Conservation (phyloP, 2,888 invertebrate species). For the Stramonita haemastoma region DNA sequence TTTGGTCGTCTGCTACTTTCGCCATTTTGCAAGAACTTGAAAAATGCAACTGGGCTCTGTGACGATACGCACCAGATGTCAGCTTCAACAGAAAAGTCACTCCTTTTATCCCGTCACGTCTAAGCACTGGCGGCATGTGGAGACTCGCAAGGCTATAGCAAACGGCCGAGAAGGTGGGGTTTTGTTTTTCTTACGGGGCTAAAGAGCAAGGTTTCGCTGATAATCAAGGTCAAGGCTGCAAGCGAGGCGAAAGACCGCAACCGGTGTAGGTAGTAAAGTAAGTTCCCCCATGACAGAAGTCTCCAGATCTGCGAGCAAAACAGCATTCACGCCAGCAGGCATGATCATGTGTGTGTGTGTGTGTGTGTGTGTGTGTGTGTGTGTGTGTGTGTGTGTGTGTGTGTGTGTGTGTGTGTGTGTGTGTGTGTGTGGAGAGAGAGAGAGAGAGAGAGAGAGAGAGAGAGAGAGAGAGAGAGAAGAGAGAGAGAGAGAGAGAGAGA, state of each 20-base stretch:
- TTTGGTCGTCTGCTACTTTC: slow-evolving; percentile 41
- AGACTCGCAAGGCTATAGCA: not conserved
- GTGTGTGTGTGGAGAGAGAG: not conserved
- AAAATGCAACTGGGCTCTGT: not conserved
- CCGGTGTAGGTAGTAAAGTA: no score
- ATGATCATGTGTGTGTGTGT: no score
- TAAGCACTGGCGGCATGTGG: not conserved
- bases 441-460: not conserved
- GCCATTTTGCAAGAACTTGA: not conserved
- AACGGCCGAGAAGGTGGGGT: not conserved
- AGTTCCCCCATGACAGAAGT: no score
- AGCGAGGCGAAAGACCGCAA: no score
- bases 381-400: no score
- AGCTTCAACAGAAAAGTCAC: not conserved
- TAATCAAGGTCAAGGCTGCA: no score
- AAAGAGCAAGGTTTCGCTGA: not conserved
- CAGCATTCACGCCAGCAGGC: no score
- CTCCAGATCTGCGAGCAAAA: no score
- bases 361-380: no score
- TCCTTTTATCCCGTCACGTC: not conserved
- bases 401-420: no score
- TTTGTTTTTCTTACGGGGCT: not conserved
- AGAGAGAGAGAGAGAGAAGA: not conserved
- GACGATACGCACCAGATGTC: not conserved
- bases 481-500: not conserved